Evolutionary conservation across 2,797 vertebrate species (phyloP).

Genomic region (Gouania willdenowi): DNA sequence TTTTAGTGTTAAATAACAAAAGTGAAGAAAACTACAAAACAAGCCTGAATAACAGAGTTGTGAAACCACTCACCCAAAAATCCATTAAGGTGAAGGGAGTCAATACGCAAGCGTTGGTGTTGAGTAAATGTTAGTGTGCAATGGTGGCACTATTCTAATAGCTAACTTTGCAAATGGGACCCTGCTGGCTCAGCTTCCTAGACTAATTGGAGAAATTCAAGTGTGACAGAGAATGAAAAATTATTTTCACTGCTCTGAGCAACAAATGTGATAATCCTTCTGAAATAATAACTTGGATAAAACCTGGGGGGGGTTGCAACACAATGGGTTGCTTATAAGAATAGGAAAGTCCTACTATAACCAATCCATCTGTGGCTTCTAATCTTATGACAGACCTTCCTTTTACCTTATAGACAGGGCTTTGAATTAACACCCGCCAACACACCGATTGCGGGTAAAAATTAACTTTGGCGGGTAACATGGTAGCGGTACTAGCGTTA

Average conservation of each 20-base stretch:
- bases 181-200: constrained; percentile 13
- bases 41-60: background rate
- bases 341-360: no score
- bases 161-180: constrained; percentile 8
- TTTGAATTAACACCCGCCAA: no score
- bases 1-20: no score
- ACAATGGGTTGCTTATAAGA: no score
- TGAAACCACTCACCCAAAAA: background rate
- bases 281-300: constrained; percentile 1
- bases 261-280: constrained; percentile 4
- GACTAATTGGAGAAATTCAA: constrained; percentile 11
- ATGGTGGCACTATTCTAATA: background rate
- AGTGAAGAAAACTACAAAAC: background rate
- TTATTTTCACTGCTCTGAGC: background rate
- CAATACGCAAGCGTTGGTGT: background rate
- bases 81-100: background rate
- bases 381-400: no score
- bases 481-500: no score
- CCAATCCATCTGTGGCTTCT: no score
- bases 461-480: no score
- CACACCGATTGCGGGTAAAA: no score
- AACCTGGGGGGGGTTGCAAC: no score
- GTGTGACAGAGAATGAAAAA: constrained; percentile 9
- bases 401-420: no score
- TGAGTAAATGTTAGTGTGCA: constrained; percentile 9